A percentile compares a stretch with the other conserved stretches of the same genome.
These are phyloP conservation scores for Phyllostomus discolor DNA, from an alignment of 2,113 vertebrate species.

Conservation along the genomic window DNA sequence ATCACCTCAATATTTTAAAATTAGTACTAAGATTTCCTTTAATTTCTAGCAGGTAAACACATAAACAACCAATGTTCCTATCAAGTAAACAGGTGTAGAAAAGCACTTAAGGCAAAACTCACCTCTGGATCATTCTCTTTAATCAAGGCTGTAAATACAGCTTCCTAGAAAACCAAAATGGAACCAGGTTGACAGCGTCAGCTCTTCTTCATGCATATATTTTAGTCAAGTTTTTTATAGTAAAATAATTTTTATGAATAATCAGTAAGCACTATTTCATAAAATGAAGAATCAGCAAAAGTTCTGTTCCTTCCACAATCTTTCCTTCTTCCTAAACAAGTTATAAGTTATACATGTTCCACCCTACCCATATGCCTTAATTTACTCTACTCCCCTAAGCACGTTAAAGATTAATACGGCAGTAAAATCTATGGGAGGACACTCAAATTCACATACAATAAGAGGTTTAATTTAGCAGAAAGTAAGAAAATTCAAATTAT, in stretches of 20 bases:
- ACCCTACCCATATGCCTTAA: neutral
- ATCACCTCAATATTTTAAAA: neutral
- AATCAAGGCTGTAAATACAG: slow-evolving; percentile 81
- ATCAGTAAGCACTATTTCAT: neutral
- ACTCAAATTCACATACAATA: neutral
- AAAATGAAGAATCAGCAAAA: neutral
- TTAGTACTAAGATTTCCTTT: neutral
- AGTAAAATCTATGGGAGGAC: neutral
- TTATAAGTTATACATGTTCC: neutral
- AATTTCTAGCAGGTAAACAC: neutral
- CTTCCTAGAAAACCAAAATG: slow-evolving; percentile 78
- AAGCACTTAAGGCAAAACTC: slow-evolving; percentile 53
- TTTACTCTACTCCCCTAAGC: neutral
- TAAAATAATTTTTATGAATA: neutral
- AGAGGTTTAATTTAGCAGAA: neutral
- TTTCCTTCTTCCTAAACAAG: neutral
- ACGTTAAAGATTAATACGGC: neutral
- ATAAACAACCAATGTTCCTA: neutral
- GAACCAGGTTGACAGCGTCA: neutral
- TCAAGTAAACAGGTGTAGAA: neutral
- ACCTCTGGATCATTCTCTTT: slow-evolving; percentile 81
- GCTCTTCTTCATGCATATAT: neutral
- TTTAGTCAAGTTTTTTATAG: slow-evolving; percentile 11
- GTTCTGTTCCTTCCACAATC: neutral
- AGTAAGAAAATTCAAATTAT: slow-evolving; percentile 14